A percentile compares a stretch with the other conserved stretches of the same genome.
Evolutionary conservation across 92 coral and sea anemone genomes (phyloP).

Genomic region (Umimayanthus chanpuru): DNA sequence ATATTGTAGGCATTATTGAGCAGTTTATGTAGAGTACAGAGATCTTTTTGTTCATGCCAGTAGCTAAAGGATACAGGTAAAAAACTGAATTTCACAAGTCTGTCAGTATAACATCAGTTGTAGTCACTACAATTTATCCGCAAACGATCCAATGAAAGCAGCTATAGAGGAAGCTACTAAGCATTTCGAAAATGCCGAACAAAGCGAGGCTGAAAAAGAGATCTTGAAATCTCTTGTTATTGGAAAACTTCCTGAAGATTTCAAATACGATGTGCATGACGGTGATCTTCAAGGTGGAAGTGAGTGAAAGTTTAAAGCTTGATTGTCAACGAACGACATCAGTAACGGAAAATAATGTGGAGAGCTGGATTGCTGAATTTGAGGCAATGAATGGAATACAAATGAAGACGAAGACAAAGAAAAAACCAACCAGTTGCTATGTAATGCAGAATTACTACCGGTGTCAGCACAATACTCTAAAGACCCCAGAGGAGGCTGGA

Average conservation of each 20-base stretch:
- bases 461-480: neutral
- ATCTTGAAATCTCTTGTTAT: conserved; percentile 16
- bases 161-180: neutral
- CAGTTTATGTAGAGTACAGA: no score
- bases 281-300: conserved; percentile 26
- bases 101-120: no score
- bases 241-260: conserved; percentile 21
- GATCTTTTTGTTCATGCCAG: no score
- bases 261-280: conserved; percentile 7
- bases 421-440: conserved; percentile 38
- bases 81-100: conserved; percentile 6
- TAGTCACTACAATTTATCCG: no score
- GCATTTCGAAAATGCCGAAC: conserved; percentile 23
- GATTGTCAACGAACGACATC: conserved; percentile 26
- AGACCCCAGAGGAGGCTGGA: neutral
- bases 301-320: conserved; percentile 28
- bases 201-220: conserved; percentile 12
- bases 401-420: conserved; percentile 46
- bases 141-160: no score
- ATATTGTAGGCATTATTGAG: no score
- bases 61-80: no score
- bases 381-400: conserved; percentile 34
- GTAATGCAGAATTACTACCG: conserved; percentile 37
- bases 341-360: conserved; percentile 37
- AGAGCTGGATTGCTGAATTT: conserved; percentile 45